phyloP scores from a whole-genome alignment of 1,140 invertebrate species.

The Drosophila subobscura region DNA sequence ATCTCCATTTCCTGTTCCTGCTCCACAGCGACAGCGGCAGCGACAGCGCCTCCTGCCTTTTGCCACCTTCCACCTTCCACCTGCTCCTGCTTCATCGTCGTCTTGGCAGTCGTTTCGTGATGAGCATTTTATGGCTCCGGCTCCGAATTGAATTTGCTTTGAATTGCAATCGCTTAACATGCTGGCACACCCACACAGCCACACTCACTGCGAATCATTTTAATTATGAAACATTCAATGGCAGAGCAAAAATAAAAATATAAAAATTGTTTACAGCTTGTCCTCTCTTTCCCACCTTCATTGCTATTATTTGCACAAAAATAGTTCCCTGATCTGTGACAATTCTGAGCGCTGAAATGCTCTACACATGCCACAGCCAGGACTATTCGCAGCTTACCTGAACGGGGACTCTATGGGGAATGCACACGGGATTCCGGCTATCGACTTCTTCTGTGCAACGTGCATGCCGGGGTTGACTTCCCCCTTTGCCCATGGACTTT shows the following conservation, averaged over 20 bases:
- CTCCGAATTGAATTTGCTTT: constrained; percentile 49
- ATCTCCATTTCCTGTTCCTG: constrained; percentile 11
- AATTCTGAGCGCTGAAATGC: too few species aligned
- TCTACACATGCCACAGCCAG: too few species aligned
- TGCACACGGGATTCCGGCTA: too few species aligned
- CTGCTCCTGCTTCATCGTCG: background rate
- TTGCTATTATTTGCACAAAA: too few species aligned
- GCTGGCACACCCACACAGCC: constrained; percentile 1
- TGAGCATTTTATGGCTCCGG: constrained; percentile 35
- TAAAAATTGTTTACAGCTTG: constrained; percentile 13
- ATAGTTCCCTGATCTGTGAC: too few species aligned
- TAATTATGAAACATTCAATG: constrained; percentile 21
- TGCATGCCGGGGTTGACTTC: too few species aligned
- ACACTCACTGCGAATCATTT: constrained; percentile 5
- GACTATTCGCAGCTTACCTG: too few species aligned
- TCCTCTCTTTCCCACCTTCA: too few species aligned
- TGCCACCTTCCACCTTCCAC: too few species aligned
- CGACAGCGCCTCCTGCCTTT: background rate
- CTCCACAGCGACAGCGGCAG: background rate
- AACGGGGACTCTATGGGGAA: too few species aligned
- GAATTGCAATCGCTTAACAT: constrained; percentile 70
- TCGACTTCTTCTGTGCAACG: too few species aligned
- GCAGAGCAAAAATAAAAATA: constrained; percentile 28
- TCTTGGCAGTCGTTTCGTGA: constrained; percentile 3
- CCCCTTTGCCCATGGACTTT: too few species aligned